Evolutionary conservation across 2,888 invertebrate genomes (phyloP), one percentile per base, ranked within the genome.

Genomic region (Arrhopalites spinosus): DNA sequence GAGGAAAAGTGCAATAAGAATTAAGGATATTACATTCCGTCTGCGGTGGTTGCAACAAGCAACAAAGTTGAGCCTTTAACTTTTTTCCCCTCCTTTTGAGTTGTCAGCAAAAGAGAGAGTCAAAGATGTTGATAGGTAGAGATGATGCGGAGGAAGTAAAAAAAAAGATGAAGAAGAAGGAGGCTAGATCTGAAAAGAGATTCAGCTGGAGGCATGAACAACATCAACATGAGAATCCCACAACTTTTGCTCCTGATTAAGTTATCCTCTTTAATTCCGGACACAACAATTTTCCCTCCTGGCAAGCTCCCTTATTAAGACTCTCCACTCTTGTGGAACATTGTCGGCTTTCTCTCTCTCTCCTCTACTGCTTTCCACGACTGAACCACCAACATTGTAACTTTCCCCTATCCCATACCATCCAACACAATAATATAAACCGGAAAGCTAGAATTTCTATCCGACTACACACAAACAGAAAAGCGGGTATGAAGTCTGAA

Each of bases 211-310:
- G 74, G 77, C 72, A 73, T 63, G 43, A 64, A 70, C 56, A 71
- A 61, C 74, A 77, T 74, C 72, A 74, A 69, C 74, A 77, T 74
- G 67, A 66, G 47, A 78, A 79, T 79, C 80, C 75, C 78, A 77
- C 79, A 81, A 79, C 78, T 81, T 81, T 81, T 76, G 63, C 78
- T 77, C 77, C 79, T 81, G 81, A 81, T 81, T 81, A 81, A 79
- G 81, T 81, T 81, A 81, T 80, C 80, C 78, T 76, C 77, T 75
- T 80, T 79, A 79, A 81, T 81, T 81, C 80, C 79, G 79, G 79
- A 79, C 80, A 79, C 79, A 81, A 79, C 78, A 80, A 78, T 78
- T 81, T 79, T 80, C 77, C 79, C 81, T 79, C 75, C 75, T 75
- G 79, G 71, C 70, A 79, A 79, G 76, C 75, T 78, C 71, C 75